Conservation (phyloP, 2,113 vertebrate genomes). For the Orthonyx spaldingii region DNA sequence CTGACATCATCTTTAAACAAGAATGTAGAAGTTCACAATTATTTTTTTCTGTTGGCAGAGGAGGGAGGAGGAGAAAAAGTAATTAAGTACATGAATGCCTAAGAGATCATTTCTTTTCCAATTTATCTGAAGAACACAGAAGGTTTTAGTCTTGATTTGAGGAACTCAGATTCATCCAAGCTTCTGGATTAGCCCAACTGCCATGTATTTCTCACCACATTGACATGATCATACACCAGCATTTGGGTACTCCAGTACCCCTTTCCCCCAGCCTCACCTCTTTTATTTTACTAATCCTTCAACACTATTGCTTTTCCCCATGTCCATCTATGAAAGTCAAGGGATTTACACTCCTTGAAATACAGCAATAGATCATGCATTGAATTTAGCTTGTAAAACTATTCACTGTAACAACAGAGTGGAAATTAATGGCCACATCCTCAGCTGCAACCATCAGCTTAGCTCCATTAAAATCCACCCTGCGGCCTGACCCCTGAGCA, state of each 20-base stretch:
- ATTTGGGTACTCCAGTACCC: not conserved
- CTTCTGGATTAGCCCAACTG: not conserved
- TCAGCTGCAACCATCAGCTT: constrained; percentile 37
- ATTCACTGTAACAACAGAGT: not conserved
- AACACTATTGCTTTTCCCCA: not conserved
- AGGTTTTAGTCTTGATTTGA: not conserved
- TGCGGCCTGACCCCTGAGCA: not conserved
- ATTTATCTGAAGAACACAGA: not conserved
- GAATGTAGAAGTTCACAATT: not conserved
- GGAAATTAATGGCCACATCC: constrained; percentile 31
- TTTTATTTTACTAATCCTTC: not conserved
- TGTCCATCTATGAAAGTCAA: not conserved
- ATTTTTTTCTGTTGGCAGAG: not conserved
- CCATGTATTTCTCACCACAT: not conserved
- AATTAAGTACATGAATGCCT: constrained; percentile 13
- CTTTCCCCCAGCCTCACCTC: not conserved
- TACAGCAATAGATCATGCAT: not conserved
- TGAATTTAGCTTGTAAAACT: constrained; percentile 26
- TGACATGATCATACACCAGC: not conserved
- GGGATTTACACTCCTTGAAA: not conserved
- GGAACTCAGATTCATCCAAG: not conserved
- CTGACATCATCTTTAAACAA: not conserved
- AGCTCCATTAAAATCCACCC: constrained; percentile 48
- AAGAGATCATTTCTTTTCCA: not conserved
- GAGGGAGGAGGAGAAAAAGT: not conserved